Evolutionary conservation across 1,140 invertebrate genomes (phyloP).

Genomic region (Eulimnadia texana): DNA sequence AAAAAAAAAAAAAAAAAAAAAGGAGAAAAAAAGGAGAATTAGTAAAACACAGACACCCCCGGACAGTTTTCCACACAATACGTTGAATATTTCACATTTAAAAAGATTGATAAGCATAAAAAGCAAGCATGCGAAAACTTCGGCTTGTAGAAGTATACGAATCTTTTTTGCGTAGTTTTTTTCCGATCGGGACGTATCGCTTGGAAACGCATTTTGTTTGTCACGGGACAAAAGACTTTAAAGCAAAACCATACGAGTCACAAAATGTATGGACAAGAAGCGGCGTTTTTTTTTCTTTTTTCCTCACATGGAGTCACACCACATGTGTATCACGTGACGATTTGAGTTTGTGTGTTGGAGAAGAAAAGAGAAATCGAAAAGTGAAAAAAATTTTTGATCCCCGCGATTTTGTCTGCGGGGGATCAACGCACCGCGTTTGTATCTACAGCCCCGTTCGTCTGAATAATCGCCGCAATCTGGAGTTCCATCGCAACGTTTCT

Average conservation of each 20-base stretch:
- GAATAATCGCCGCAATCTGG: constrained; percentile 51
- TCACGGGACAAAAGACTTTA: background rate
- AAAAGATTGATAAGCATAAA: background rate
- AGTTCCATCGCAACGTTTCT: constrained; percentile 48
- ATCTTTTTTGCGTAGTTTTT: background rate
- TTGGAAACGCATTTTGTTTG: too few species aligned
- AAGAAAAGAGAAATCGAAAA: background rate
- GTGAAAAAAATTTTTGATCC: background rate
- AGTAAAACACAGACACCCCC: background rate
- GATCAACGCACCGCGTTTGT: constrained; percentile 17
- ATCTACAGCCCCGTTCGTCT: constrained; percentile 49
- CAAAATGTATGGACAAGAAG: background rate
- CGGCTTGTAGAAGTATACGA: background rate
- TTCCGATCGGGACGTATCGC: too few species aligned
- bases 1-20: constrained; percentile 1
- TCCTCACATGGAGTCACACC: background rate
- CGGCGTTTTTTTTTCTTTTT: background rate
- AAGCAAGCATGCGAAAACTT: background rate
- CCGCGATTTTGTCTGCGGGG: background rate
- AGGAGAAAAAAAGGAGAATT: background rate
- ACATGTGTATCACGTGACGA: background rate
- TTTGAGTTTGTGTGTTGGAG: background rate
- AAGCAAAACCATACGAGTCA: background rate
- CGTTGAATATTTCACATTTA: background rate
- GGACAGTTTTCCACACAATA: background rate